Percentiles rank a stretch among this genome's conserved stretches.
Evolutionary conservation across 1,140 invertebrate species (phyloP).

Genomic region (Goniozus legneri): DNA sequence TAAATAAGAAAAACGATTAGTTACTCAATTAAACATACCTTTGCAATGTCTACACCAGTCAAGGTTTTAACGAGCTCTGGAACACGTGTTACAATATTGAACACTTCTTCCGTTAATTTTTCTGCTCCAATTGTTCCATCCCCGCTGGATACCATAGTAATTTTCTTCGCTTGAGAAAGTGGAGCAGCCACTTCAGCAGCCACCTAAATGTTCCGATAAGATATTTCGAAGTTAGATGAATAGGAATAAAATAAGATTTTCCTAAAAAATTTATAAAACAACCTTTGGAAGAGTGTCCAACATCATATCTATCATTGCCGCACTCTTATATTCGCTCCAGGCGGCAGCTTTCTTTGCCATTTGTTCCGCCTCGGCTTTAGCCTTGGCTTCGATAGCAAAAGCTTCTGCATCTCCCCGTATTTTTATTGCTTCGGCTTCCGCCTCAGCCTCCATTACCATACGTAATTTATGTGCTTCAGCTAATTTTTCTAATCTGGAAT

Average conservation of each 20-base stretch:
- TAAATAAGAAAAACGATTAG: neutral
- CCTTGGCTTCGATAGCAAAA: slow-evolving; percentile 89
- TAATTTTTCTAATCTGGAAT: slow-evolving; percentile 76
- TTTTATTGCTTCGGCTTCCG: slow-evolving; percentile 85
- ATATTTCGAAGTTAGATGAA: slow-evolving; percentile 16
- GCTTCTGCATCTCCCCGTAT: slow-evolving; percentile 86
- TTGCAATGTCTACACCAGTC: slow-evolving; percentile 89
- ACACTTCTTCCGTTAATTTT: slow-evolving; percentile 89
- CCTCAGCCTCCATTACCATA: slow-evolving; percentile 88
- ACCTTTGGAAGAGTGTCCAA: slow-evolving; percentile 95
- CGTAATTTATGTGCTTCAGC: slow-evolving; percentile 87
- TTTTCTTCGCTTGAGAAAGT: slow-evolving; percentile 86
- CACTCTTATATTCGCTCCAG: slow-evolving; percentile 92
- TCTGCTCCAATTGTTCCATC: slow-evolving; percentile 87
- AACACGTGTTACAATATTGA: slow-evolving; percentile 87
- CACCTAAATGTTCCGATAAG: slow-evolving; percentile 60
- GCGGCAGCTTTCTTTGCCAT: slow-evolving; percentile 96
- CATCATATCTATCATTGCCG: slow-evolving; percentile 97
- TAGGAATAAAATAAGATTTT: slow-evolving; percentile 5
- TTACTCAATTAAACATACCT: slow-evolving; percentile 54
- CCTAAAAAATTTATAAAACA: slow-evolving; percentile 14
- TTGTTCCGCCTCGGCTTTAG: slow-evolving; percentile 92
- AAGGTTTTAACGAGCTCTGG: slow-evolving; percentile 85
- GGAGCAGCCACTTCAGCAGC: slow-evolving; percentile 95
- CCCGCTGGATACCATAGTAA: slow-evolving; percentile 93